Evolutionary conservation across 1,140 invertebrate genomes (phyloP).

Genomic region (Macrostomum lignano): DNA sequence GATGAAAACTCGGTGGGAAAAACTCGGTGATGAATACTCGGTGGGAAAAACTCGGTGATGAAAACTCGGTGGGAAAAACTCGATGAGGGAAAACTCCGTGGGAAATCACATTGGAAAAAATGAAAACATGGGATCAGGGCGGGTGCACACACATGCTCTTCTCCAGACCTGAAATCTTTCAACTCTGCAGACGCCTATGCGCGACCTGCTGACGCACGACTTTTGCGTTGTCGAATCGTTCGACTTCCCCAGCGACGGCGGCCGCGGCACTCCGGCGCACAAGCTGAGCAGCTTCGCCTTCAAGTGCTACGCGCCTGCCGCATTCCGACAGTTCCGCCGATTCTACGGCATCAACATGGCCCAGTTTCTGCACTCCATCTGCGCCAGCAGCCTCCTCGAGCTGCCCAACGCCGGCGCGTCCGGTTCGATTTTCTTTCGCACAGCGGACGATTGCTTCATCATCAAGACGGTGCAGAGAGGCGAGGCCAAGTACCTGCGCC

Average conservation of each 20-base stretch:
- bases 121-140: too few species aligned
- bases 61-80: too few species aligned
- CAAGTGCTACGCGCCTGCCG: slow-evolving; percentile 91
- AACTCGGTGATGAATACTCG: too few species aligned
- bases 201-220: slow-evolving; percentile 93
- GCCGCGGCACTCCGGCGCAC: slow-evolving; percentile 34
- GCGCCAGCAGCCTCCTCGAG: slow-evolving; percentile 62
- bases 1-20: too few species aligned
- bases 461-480: slow-evolving; percentile 98
- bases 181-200: slow-evolving; percentile 44
- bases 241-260: slow-evolving; percentile 49
- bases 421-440: slow-evolving; percentile 95
- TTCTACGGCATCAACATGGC: slow-evolving; percentile 92
- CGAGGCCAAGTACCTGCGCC: slow-evolving; percentile 95
- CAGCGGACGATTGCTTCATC: slow-evolving; percentile 94
- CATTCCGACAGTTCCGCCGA: slow-evolving; percentile 93
- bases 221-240: slow-evolving; percentile 95
- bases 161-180: too few species aligned
- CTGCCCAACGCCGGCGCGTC: slow-evolving; percentile 92
- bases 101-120: too few species aligned
- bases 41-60: too few species aligned
- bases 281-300: slow-evolving; percentile 39
- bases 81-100: too few species aligned
- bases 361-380: slow-evolving; percentile 93
- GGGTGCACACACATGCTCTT: too few species aligned